Percentiles rank a stretch among this genome's conserved stretches.
These are phyloP conservation scores for Crotalus horridus DNA, from an alignment of 2,113 vertebrate genomes.

Conservation along the genomic window DNA sequence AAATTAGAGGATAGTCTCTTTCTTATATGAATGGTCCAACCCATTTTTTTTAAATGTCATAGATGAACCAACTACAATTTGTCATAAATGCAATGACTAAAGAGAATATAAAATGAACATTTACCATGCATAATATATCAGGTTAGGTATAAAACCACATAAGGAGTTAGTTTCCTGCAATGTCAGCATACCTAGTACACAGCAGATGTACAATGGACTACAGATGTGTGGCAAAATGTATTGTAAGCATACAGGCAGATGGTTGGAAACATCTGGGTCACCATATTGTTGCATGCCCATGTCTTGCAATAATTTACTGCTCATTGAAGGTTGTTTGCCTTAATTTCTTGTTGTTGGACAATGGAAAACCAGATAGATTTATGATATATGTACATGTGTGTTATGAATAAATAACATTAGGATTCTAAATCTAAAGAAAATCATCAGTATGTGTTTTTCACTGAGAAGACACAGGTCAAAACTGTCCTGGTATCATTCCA, in stretches of 20 bases:
- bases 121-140: neutral
- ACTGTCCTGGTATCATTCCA: neutral
- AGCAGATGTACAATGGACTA: neutral
- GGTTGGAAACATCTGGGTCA: neutral
- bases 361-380: neutral
- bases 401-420: neutral
- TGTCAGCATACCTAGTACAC: neutral
- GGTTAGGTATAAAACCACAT: neutral
- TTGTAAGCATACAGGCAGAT: neutral
- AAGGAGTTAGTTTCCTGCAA: neutral
- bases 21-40: neutral
- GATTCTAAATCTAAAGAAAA: neutral
- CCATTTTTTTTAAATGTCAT: neutral
- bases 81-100: fast-evolving
- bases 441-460: neutral
- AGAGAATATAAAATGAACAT: fast-evolving
- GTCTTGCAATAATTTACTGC: neutral
- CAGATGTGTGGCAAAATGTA: neutral
- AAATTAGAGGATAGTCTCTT: neutral
- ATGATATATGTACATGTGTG: neutral
- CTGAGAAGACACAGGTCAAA: neutral
- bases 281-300: neutral
- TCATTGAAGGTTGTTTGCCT: neutral
- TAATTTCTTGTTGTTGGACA: neutral
- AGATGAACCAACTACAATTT: neutral